phyloP scores from a whole-genome alignment of 2,888 invertebrate species.

The Sinohyriopsis cumingii region DNA sequence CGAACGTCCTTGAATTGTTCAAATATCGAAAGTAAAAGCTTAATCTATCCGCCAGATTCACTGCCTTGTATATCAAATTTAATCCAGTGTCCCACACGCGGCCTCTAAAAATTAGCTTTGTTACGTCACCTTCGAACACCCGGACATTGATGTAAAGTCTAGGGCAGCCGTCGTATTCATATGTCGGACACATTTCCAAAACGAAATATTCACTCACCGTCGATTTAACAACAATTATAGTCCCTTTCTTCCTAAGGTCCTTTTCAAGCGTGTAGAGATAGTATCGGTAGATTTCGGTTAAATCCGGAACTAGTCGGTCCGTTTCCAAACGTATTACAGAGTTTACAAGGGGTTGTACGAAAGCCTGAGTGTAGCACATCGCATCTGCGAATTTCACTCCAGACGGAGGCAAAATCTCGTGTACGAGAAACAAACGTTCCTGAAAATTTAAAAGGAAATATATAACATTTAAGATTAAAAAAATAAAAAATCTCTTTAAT shows the following conservation, averaged over 20 bases:
- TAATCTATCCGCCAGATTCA: conserved; percentile 32
- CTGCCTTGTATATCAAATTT: conserved; percentile 32
- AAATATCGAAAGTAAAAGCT: conserved; percentile 32
- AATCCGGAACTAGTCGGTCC: conserved; percentile 28
- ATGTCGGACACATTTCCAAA: conserved; percentile 26
- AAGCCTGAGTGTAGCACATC: conserved; percentile 24
- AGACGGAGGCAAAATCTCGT: conserved; percentile 26
- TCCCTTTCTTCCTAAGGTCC: conserved; percentile 23
- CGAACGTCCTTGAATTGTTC: conserved; percentile 32
- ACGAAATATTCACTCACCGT: conserved; percentile 25
- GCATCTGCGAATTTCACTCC: conserved; percentile 33
- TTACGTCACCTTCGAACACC: conserved; percentile 23
- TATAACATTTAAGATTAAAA: no score
- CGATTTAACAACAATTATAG: conserved; percentile 24
- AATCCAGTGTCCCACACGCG: conserved; percentile 40
- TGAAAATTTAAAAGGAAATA: no score
- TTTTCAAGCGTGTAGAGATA: conserved; percentile 28
- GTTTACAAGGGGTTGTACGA: conserved; percentile 28
- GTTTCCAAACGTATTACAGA: conserved; percentile 23
- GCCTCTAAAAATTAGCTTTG: conserved; percentile 33
- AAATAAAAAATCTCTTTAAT: no score
- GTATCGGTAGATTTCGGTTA: conserved; percentile 32
- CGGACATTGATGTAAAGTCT: conserved; percentile 27
- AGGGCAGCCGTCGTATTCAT: conserved; percentile 29
- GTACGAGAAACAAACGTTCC: conserved; percentile 18